These are phyloP conservation scores for Sigmodon hispidus DNA, from an alignment of 2,113 vertebrate genomes.

Conservation along the genomic window DNA sequence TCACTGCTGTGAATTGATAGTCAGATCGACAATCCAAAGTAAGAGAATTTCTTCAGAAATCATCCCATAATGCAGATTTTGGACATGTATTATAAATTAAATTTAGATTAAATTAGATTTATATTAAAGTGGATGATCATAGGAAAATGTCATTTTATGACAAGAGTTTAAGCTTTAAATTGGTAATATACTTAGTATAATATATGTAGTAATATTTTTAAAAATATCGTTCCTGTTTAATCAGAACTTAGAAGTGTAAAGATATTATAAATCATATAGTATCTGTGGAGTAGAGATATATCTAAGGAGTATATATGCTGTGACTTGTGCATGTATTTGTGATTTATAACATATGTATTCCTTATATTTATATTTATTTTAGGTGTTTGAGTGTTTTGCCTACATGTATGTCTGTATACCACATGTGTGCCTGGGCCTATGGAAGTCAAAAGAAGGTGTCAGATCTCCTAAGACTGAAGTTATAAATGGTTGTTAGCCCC, in stretches of 20 bases:
- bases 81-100: background rate
- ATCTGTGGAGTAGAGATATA: too few species aligned
- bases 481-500: background rate
- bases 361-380: background rate
- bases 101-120: background rate
- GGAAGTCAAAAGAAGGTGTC: background rate
- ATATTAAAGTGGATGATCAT: background rate
- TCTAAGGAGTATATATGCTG: too few species aligned
- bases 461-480: background rate
- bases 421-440: background rate
- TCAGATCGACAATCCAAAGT: constrained; percentile 13
- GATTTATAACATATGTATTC: background rate
- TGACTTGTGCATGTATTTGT: too few species aligned
- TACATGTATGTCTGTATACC: too few species aligned
- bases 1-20: background rate
- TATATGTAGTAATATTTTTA: background rate
- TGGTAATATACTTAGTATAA: constrained; percentile 37
- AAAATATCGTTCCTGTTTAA: background rate
- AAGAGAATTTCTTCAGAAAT: background rate
- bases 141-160: constrained; percentile 24
- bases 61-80: background rate
- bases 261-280: too few species aligned
- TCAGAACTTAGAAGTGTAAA: background rate
- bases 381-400: background rate
- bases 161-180: constrained; percentile 32